Evolutionary conservation across 2,113 vertebrate genomes (phyloP).

Genomic region (Cyprinus carpio): DNA sequence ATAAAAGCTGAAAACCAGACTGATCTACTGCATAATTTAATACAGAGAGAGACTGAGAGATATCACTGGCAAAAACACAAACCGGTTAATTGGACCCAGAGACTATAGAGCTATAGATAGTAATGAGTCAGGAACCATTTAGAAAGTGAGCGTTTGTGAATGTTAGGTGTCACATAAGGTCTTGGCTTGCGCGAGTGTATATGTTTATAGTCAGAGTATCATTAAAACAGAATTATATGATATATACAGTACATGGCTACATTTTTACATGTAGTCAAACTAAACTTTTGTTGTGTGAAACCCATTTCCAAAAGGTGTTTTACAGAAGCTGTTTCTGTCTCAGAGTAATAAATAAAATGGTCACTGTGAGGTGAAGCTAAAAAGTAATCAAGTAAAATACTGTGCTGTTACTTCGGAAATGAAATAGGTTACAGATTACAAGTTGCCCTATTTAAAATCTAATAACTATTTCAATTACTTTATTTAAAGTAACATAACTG

Average conservation of each 20-base stretch:
- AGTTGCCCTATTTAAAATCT: too few species aligned
- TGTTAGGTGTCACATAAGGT: conserved; percentile 26
- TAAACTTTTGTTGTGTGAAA: background rate
- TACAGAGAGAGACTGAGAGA: conserved; percentile 17
- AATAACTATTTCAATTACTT: too few species aligned
- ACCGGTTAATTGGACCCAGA: conserved; percentile 49
- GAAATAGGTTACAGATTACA: too few species aligned
- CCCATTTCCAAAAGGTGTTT: background rate
- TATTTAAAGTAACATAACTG: too few species aligned
- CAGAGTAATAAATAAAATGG: background rate
- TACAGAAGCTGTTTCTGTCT: background rate
- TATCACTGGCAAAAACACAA: conserved; percentile 46
- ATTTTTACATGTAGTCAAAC: background rate
- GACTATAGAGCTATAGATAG: conserved; percentile 38
- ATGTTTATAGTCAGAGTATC: background rate
- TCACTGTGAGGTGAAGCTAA: background rate
- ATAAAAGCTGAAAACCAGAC: conserved; percentile 44
- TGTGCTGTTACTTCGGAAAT: too few species aligned
- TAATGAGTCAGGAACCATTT: conserved; percentile 30
- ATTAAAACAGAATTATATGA: background rate
- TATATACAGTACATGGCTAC: background rate
- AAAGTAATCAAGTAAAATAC: background rate
- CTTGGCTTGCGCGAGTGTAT: conserved; percentile 5
- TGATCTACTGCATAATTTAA: conserved; percentile 44
- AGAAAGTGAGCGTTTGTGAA: conserved; percentile 26